These are phyloP conservation scores for Apteryx mantelli DNA, from an alignment of 2,113 vertebrate species.

Conservation along the genomic window DNA sequence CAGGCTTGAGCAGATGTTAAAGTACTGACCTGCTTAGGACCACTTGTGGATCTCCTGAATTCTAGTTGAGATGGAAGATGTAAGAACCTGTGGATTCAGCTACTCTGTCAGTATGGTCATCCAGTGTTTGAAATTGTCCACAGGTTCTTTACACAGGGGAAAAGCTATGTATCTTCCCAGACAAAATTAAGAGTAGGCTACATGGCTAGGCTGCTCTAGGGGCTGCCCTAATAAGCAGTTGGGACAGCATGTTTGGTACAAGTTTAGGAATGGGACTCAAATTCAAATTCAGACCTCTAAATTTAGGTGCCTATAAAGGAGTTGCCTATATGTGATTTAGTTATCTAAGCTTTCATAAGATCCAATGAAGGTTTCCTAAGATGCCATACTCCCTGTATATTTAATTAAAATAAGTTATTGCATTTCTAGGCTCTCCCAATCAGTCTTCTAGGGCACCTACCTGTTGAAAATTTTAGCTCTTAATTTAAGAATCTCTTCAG, in stretches of 20 bases:
- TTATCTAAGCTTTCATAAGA: background rate
- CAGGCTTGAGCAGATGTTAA: background rate
- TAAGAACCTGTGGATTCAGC: background rate
- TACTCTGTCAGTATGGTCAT: fast-evolving
- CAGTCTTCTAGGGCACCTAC: background rate
- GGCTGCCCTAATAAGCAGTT: background rate
- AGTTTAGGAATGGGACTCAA: background rate
- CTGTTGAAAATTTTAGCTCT: background rate
- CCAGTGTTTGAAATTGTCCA: fast-evolving
- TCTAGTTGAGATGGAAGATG: background rate
- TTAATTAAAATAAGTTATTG: background rate
- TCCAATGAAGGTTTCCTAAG: background rate
- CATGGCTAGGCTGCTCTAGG: background rate
- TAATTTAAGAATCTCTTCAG: background rate
- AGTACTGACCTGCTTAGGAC: background rate
- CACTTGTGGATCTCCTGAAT: fast-evolving
- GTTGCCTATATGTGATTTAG: background rate
- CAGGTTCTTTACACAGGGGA: background rate
- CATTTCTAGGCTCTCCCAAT: background rate
- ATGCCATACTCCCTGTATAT: background rate
- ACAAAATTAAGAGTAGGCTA: background rate
- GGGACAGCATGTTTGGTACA: background rate
- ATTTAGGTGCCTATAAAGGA: background rate
- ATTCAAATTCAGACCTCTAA: background rate
- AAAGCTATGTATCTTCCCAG: background rate